Conservation (phyloP, 2,888 invertebrate genomes). For the Rhyacophila evoluta region DNA sequence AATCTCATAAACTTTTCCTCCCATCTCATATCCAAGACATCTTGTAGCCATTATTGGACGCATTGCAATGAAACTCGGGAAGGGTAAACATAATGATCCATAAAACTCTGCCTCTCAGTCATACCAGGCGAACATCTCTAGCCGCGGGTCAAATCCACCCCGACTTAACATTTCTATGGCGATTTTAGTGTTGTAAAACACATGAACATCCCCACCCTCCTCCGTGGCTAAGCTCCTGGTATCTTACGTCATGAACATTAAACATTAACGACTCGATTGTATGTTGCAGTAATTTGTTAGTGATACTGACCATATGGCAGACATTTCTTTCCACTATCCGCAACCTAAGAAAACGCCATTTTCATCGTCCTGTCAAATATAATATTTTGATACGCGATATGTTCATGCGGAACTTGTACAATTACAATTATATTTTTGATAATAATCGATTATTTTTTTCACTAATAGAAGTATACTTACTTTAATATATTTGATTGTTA, state of each 20-base stretch:
- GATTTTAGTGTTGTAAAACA: slow-evolving; percentile 42
- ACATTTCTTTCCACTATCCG: background rate
- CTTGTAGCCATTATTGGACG: slow-evolving; percentile 38
- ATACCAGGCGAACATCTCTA: slow-evolving; percentile 29
- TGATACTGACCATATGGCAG: background rate
- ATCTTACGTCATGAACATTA: slow-evolving; percentile 34
- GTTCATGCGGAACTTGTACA: no score
- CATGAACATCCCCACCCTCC: background rate
- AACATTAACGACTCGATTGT: slow-evolving; percentile 42
- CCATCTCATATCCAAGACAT: slow-evolving; percentile 44
- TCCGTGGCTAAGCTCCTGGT: background rate
- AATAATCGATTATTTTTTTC: no score
- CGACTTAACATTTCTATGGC: slow-evolving; percentile 26
- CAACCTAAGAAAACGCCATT: background rate
- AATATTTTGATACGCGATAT: no score
- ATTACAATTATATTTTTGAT: no score
- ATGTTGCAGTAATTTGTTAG: slow-evolving; percentile 32
- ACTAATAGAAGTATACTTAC: no score
- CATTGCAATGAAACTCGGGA: slow-evolving; percentile 51
- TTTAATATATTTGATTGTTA: no score
- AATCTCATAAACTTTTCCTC: slow-evolving; percentile 50
- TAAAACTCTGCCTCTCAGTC: slow-evolving; percentile 48
- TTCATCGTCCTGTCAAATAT: no score
- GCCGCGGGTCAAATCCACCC: slow-evolving; percentile 51
- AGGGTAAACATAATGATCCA: slow-evolving; percentile 53